Evolutionary conservation across 2,888 invertebrate species (phyloP).

Genomic region (Prenolepis imparis): DNA sequence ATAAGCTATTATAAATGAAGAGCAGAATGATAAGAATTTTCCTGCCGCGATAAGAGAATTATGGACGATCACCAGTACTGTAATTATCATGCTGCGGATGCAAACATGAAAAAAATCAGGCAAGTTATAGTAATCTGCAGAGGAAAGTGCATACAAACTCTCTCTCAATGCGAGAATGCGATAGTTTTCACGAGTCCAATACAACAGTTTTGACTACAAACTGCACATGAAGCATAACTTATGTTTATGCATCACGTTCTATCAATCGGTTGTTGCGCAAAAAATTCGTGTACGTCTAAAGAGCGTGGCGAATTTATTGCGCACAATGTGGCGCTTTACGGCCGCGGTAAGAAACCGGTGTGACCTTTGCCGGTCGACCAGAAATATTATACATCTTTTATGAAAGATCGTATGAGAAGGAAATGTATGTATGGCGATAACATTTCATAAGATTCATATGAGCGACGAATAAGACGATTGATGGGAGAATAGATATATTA

Average conservation of each 20-base stretch:
- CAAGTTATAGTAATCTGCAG: constrained; percentile 26
- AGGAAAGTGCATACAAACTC: constrained; percentile 33
- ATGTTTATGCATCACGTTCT: constrained; percentile 41
- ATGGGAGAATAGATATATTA: constrained; percentile 7
- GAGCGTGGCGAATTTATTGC: constrained; percentile 43
- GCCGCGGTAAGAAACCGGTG: constrained; percentile 51
- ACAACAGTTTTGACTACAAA: constrained; percentile 33
- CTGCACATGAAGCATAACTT: constrained; percentile 25
- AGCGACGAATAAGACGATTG: constrained; percentile 24
- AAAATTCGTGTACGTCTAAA: constrained; percentile 34
- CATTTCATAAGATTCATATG: constrained; percentile 38
- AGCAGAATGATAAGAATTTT: constrained; percentile 2
- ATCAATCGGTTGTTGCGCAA: constrained; percentile 34
- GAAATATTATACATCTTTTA: constrained; percentile 48
- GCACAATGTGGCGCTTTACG: constrained; percentile 59
- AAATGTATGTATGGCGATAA: constrained; percentile 21
- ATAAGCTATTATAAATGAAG: background rate
- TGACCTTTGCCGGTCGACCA: constrained; percentile 50
- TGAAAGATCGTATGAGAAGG: constrained; percentile 34
- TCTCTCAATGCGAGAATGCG: background rate
- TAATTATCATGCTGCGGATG: background rate
- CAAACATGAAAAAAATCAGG: constrained; percentile 2
- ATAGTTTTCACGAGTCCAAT: constrained; percentile 26
- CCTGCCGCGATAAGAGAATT: background rate
- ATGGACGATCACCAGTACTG: background rate